Percentiles rank a stretch among this genome's conserved stretches.
These are phyloP conservation scores for Heteronetta atricapilla DNA, from an alignment of 2,113 vertebrate genomes.

Conservation along the genomic window DNA sequence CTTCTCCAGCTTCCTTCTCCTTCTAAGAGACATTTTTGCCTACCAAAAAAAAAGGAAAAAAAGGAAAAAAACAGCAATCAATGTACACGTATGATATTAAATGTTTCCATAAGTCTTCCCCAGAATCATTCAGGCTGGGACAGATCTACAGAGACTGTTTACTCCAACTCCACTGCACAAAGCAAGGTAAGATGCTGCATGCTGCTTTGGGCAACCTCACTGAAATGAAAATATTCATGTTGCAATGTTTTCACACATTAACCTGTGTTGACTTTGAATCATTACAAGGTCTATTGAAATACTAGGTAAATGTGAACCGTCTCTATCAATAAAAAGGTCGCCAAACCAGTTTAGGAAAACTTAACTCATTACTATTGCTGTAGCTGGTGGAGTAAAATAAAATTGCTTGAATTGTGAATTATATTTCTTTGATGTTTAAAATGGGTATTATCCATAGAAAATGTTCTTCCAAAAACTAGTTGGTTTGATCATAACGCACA, in stretches of 20 bases:
- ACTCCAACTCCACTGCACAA: not conserved
- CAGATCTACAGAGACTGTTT: not conserved
- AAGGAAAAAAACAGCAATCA: conserved; percentile 13
- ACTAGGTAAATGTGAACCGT: not conserved
- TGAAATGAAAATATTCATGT: not conserved
- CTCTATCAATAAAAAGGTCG: not conserved
- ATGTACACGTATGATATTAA: not conserved
- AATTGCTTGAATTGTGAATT: not conserved
- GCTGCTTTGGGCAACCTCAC: not conserved
- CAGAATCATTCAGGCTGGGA: accelerated
- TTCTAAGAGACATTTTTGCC: conserved; percentile 69
- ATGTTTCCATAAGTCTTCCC: not conserved
- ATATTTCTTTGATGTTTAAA: not conserved
- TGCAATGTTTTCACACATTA: not conserved
- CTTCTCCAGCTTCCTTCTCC: conserved; percentile 81
- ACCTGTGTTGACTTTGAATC: not conserved
- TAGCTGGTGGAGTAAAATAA: not conserved
- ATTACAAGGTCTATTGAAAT: not conserved
- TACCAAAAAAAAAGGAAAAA: conserved; percentile 32
- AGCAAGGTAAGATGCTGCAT: not conserved
- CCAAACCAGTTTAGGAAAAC: not conserved
- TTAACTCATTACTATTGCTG: not conserved
- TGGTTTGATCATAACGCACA: not conserved
- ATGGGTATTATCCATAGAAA: not conserved
- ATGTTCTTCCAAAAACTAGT: not conserved